Percentiles rank a stretch among this genome's conserved stretches.
Evolutionary conservation across 2,888 invertebrate species (phyloP).

Genomic region (Athalia circularis): DNA sequence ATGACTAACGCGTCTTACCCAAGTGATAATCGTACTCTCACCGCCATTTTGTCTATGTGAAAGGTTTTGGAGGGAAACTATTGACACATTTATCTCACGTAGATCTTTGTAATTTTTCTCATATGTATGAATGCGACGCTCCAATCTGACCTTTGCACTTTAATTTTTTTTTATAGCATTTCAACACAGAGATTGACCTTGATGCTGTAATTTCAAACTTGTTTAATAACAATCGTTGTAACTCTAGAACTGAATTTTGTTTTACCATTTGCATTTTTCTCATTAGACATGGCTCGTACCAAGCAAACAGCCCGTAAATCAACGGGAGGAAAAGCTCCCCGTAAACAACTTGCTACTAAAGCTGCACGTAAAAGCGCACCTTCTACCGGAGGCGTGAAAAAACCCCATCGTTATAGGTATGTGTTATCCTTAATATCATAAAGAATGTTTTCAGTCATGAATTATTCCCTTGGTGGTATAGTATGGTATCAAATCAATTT

Average conservation of each 20-base stretch:
- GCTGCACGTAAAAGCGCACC: constrained; percentile 97
- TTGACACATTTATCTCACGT: constrained; percentile 30
- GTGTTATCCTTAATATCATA: neutral
- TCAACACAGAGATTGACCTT: too few species aligned
- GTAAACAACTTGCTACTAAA: constrained; percentile 94
- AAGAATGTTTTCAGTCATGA: neutral
- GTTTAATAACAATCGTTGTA: too few species aligned
- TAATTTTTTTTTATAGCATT: too few species aligned
- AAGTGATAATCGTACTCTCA: constrained; percentile 23
- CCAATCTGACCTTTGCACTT: too few species aligned
- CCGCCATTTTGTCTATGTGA: constrained; percentile 69
- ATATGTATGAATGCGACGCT: too few species aligned
- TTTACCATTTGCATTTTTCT: neutral
- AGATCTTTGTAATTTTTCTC: neutral
- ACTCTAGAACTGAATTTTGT: too few species aligned
- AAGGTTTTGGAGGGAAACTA: constrained; percentile 70
- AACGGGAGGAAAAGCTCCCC: constrained; percentile 97
- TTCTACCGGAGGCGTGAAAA: constrained; percentile 96
- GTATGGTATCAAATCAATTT: neutral
- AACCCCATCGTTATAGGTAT: constrained; percentile 93
- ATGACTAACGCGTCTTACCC: constrained; percentile 22
- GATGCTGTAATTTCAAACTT: too few species aligned
- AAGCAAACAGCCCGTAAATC: constrained; percentile 98
- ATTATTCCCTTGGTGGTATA: neutral
- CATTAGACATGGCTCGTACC: constrained; percentile 90